phyloP scores from a whole-genome alignment of 2,113 vertebrate species.

The Nycticorax nycticorax region DNA sequence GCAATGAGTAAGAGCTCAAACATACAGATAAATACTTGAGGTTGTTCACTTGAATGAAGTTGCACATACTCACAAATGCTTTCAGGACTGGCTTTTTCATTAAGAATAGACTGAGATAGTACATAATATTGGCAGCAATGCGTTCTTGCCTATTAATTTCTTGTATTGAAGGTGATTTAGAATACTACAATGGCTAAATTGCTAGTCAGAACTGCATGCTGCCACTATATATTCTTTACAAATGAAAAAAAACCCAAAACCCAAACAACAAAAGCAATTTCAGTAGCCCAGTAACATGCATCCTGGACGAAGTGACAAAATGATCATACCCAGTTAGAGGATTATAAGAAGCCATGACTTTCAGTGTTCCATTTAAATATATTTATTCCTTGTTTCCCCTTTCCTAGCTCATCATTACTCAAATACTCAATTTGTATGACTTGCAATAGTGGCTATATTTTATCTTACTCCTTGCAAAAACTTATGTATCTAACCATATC shows the following conservation, averaged over 20 bases:
- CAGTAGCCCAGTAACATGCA: background rate
- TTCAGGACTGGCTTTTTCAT: background rate
- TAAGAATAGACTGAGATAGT: background rate
- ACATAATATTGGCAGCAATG: background rate
- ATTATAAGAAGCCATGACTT: background rate
- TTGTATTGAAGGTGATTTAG: background rate
- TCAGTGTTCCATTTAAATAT: background rate
- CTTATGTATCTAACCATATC: background rate
- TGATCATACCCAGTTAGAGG: background rate
- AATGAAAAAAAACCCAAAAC: background rate
- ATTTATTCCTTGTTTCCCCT: background rate
- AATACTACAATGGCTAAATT: background rate
- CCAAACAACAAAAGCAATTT: background rate
- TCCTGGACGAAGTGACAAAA: background rate
- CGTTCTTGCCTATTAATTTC: background rate
- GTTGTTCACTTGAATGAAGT: background rate
- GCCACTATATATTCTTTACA: background rate
- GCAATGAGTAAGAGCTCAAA: background rate
- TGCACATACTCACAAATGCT: background rate
- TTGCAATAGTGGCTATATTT: background rate
- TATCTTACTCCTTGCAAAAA: background rate
- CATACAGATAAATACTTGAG: background rate
- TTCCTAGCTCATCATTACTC: background rate
- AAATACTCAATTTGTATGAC: background rate
- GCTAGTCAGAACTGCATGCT: background rate